Evolutionary conservation across 2,113 vertebrate species (phyloP), one percentile per base, ranked within the genome.

Genomic region (Pholis gunnellus): DNA sequence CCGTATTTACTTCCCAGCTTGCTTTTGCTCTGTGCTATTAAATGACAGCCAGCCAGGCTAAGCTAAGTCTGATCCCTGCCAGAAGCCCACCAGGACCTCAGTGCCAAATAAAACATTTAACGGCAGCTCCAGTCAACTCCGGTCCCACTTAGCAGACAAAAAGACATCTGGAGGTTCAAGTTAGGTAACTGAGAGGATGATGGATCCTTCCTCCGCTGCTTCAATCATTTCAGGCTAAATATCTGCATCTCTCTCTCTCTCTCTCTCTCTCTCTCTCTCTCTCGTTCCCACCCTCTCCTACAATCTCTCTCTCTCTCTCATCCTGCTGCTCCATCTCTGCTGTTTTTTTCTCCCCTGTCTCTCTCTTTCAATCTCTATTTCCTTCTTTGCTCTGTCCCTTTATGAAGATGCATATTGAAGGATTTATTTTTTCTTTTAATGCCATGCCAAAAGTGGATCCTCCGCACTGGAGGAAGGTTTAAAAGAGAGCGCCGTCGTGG

Each of bases 41-140:
- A 67, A 86, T 86, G 87, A 88, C 88, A 88, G 82, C 25, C 78
- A 88, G 78, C 66, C 65, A 63, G 81, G 86, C 84, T 84, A 79
- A 89, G 86, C 77, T 81, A 25, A 68, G 85, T 81, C 82, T 86
- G 83, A 90, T 86, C 80, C 69, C 83, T 79, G 82, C 90, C 87
- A 85, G 72, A 81, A 86, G 80, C 84, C 87, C 82, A 83, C 81
- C 71, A 84, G 61, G 74, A 83, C 81, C 60, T 60, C 77, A 29
- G 75, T 74, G 82, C 67, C 79, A 92, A 88, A 89, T 75, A 61
- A 88, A 86, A 86, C 75, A 77, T 81, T 88, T 84, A 88, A 72
- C 72, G 69, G 50, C 63, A 68, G 75, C 82, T 81, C 57, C 79
- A 77, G 67, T 78, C 78, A 71, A 72, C 81, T 80, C 61, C 78